phyloP scores from a whole-genome alignment of 2,797 vertebrate species.

The Carduelis carduelis region DNA sequence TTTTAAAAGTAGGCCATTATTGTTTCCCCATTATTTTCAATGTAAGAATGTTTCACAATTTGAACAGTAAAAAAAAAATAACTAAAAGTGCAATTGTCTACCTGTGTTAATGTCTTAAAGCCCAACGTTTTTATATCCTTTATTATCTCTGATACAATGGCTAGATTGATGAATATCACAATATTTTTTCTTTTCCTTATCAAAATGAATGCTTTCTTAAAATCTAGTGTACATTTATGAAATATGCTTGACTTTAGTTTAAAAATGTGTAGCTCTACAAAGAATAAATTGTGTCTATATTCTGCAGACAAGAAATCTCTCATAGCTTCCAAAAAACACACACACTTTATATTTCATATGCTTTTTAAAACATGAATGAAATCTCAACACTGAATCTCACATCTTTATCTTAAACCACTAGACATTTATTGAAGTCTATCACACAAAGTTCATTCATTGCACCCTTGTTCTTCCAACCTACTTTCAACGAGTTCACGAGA shows the following conservation, averaged over 20 bases:
- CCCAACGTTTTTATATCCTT: not conserved
- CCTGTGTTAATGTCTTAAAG: not conserved
- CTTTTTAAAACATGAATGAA: not conserved
- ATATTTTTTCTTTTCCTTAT: not conserved
- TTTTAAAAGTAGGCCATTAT: not conserved
- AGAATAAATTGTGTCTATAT: not conserved
- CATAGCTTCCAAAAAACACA: not conserved
- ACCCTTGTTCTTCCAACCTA: conserved; percentile 58
- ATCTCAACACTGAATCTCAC: not conserved
- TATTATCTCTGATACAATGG: not conserved
- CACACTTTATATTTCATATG: not conserved
- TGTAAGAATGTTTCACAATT: not conserved
- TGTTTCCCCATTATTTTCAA: not conserved
- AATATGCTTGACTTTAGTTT: not conserved
- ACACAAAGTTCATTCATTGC: conserved; percentile 50
- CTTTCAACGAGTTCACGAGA: conserved; percentile 78
- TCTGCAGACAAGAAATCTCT: not conserved
- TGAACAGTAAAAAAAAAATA: not conserved
- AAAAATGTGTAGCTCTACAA: not conserved
- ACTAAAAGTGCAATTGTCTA: not conserved
- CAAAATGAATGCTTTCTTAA: not conserved
- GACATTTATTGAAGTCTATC: conserved; percentile 66
- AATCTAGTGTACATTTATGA: not conserved
- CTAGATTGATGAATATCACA: not conserved
- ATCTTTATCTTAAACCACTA: conserved; percentile 31